phyloP scores from a whole-genome alignment of 2,113 vertebrate genomes.

The Ranitomeya variabilis region DNA sequence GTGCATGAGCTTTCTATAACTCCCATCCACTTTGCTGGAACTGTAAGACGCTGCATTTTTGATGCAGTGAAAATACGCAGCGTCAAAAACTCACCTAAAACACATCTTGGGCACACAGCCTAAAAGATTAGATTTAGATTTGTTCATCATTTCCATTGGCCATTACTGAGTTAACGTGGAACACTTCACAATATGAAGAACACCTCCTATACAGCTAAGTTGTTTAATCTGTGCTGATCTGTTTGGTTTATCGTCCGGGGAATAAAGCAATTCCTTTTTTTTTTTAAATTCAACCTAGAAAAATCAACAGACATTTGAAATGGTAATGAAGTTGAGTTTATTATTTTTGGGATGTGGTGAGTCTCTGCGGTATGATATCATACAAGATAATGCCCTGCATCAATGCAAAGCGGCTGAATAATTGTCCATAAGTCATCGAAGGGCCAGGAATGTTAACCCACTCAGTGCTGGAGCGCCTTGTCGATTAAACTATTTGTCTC shows the following conservation, averaged over 20 bases:
- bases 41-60: too few species aligned
- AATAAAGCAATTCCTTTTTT: conserved; percentile 20
- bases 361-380: conserved; percentile 34
- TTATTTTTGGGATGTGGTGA: conserved; percentile 31
- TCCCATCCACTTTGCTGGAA: too few species aligned
- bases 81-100: too few species aligned
- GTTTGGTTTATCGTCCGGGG: conserved; percentile 13
- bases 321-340: conserved; percentile 59
- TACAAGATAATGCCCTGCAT: conserved; percentile 35
- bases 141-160: neutral
- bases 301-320: conserved; percentile 57
- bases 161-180: neutral
- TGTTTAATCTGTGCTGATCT: conserved; percentile 16
- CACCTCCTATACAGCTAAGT: neutral
- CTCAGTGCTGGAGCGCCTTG: neutral
- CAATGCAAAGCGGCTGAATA: neutral
- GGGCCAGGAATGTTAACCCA: conserved; percentile 10
- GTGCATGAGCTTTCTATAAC: too few species aligned
- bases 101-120: neutral
- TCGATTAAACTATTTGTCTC: neutral
- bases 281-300: conserved; percentile 24
- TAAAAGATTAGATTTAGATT: neutral
- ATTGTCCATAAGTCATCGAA: neutral
- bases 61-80: too few species aligned
- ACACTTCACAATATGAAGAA: neutral